Percentiles rank a stretch among this genome's conserved stretches.
Conservation (phyloP, 2,113 vertebrate species). For the Oncorhynchus nerka region DNA sequence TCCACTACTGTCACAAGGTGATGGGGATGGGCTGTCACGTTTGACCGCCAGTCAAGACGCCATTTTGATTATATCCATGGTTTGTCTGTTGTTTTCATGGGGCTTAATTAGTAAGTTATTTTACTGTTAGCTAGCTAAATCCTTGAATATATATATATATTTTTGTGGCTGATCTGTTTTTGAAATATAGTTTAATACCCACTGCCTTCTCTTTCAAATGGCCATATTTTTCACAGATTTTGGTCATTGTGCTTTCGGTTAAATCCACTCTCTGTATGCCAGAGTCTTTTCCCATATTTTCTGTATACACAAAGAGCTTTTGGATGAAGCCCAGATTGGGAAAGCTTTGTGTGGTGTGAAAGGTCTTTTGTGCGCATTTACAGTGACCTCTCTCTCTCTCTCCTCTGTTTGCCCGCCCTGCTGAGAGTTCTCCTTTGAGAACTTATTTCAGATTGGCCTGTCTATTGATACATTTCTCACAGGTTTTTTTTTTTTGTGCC, state of each 20-base stretch:
- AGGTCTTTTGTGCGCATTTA: slow-evolving; percentile 30
- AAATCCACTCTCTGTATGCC: neutral
- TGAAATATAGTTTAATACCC: neutral
- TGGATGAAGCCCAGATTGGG: neutral
- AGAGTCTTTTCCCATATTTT: neutral
- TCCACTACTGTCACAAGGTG: neutral
- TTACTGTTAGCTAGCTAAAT: neutral
- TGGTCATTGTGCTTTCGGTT: neutral
- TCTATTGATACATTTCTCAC: slow-evolving; percentile 23
- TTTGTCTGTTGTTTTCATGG: neutral
- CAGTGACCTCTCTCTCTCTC: slow-evolving; percentile 24
- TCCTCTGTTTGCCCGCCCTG: neutral
- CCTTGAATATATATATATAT: neutral
- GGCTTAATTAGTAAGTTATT: neutral
- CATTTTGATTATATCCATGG: neutral
- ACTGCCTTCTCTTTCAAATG: neutral
- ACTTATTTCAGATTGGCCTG: slow-evolving; percentile 12
- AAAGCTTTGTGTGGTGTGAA: slow-evolving; percentile 30
- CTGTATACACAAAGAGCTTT: slow-evolving; percentile 8
- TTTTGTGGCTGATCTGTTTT: neutral
- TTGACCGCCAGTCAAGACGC: neutral
- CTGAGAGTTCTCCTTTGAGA: slow-evolving; percentile 10
- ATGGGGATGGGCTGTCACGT: neutral
- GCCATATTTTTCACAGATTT: neutral
- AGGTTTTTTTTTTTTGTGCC: slow-evolving; percentile 16